phyloP scores from a whole-genome alignment of 92 coral and sea anemone genomes.

The Siderastrea radians region DNA sequence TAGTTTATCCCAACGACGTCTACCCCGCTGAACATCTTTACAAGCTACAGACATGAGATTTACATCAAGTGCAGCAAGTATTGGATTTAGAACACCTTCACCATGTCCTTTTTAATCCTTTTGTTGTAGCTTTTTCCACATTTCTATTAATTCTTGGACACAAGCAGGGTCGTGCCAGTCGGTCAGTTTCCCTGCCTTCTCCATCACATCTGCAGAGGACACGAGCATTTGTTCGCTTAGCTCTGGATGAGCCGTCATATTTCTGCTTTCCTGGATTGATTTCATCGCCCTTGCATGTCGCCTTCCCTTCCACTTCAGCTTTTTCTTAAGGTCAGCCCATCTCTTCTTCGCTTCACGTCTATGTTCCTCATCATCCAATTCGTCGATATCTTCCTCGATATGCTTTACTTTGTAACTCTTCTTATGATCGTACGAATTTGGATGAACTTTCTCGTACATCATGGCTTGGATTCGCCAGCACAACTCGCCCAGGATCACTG shows the following conservation, averaged over 20 bases:
- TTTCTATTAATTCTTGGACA: conserved; percentile 11
- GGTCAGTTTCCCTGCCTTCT: conserved; percentile 10
- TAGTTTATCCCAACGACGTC: too few species aligned
- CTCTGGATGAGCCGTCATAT: conserved; percentile 53
- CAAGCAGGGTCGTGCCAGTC: not conserved
- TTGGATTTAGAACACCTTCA: too few species aligned
- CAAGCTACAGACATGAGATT: too few species aligned
- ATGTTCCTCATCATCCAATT: conserved; percentile 8
- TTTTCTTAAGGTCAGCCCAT: conserved; percentile 3
- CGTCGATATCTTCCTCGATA: conserved; percentile 11
- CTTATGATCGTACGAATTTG: conserved; percentile 12
- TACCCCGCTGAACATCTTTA: too few species aligned
- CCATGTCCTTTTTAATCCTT: not conserved
- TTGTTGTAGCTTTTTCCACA: conserved; percentile 24
- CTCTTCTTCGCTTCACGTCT: conserved; percentile 3
- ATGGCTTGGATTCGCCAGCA: conserved; percentile 49
- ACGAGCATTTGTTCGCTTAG: conserved; percentile 20
- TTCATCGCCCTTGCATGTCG: conserved; percentile 48
- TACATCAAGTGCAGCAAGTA: too few species aligned
- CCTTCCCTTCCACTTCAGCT: conserved; percentile 47
- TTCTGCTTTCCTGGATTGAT: conserved; percentile 61
- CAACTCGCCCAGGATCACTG: conserved; percentile 43
- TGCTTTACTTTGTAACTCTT: conserved; percentile 57
- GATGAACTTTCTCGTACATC: conserved; percentile 61
- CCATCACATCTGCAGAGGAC: not conserved